Evolutionary conservation across 2,113 vertebrate genomes (phyloP).

Genomic region (Phalacrocorax brasilianus): DNA sequence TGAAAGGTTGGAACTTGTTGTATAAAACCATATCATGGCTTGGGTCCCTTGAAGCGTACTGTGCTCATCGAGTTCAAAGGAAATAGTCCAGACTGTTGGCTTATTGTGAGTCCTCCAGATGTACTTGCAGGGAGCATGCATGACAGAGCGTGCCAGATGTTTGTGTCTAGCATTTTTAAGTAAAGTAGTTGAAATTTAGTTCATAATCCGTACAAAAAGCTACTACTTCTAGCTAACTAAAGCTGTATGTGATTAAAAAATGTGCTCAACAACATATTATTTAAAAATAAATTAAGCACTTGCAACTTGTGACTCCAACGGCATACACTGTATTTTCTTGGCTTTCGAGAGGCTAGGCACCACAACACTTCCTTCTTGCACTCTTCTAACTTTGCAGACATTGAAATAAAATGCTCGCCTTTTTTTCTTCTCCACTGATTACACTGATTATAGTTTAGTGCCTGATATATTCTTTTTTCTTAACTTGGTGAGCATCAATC

Average conservation of each 20-base stretch:
- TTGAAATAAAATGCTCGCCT: not conserved
- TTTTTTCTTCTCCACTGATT: not conserved
- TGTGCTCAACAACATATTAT: not conserved
- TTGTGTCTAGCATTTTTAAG: constrained; percentile 12
- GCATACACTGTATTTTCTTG: not conserved
- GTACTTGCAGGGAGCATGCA: not conserved
- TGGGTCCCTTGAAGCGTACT: not conserved
- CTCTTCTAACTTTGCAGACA: not conserved
- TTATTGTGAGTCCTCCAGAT: not conserved
- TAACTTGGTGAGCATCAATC: not conserved
- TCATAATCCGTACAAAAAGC: not conserved
- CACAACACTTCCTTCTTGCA: not conserved
- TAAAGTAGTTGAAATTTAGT: not conserved
- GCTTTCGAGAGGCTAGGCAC: not conserved
- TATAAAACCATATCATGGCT: not conserved
- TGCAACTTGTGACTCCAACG: not conserved
- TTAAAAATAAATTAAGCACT: not conserved
- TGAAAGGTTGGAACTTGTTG: not conserved
- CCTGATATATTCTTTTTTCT: not conserved
- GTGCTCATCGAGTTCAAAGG: not conserved
- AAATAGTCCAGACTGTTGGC: not conserved
- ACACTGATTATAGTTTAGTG: not conserved
- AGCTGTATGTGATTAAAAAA: not conserved
- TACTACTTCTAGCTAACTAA: not conserved
- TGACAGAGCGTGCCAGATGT: not conserved